Conservation (phyloP, 23 tunicate genomes). For the Diplosoma virens region DNA sequence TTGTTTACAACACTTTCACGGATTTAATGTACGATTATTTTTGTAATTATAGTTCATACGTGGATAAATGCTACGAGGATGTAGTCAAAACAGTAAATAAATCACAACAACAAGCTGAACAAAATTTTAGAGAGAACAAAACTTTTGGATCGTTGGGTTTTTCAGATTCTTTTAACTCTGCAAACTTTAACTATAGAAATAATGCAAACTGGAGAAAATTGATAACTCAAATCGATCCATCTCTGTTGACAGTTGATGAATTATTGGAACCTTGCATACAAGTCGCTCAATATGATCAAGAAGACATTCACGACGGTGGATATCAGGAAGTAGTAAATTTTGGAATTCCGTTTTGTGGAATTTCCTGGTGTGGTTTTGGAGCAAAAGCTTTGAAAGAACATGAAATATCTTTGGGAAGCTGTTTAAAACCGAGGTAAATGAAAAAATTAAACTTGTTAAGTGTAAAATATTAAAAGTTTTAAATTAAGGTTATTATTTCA, state of each 20-base stretch:
- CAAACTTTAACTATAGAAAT: background rate
- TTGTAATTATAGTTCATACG: background rate
- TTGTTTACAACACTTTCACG: constrained; percentile 7
- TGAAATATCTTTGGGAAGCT: constrained; percentile 39
- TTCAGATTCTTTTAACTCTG: background rate
- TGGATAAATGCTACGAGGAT: background rate
- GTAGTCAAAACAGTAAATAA: background rate
- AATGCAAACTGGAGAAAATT: background rate
- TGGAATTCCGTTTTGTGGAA: constrained; percentile 46
- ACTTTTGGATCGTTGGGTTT: background rate
- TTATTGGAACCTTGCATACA: constrained; percentile 59
- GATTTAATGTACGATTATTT: constrained; percentile 12
- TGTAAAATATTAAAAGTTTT: no score
- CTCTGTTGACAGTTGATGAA: constrained; percentile 3
- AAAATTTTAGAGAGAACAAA: background rate
- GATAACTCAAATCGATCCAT: background rate
- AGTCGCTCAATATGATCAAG: constrained; percentile 59
- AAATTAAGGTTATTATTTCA: no score
- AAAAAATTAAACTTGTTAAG: background rate
- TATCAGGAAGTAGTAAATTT: constrained; percentile 43
- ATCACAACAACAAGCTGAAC: background rate
- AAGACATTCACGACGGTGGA: constrained; percentile 7
- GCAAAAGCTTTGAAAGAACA: constrained; percentile 7
- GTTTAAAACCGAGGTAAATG: constrained; percentile 41
- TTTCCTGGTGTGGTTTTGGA: constrained; percentile 66